Base-by-base conservation (phyloP, 2,888 invertebrate genomes). In the Agonopterix subpropinquella region DNA sequence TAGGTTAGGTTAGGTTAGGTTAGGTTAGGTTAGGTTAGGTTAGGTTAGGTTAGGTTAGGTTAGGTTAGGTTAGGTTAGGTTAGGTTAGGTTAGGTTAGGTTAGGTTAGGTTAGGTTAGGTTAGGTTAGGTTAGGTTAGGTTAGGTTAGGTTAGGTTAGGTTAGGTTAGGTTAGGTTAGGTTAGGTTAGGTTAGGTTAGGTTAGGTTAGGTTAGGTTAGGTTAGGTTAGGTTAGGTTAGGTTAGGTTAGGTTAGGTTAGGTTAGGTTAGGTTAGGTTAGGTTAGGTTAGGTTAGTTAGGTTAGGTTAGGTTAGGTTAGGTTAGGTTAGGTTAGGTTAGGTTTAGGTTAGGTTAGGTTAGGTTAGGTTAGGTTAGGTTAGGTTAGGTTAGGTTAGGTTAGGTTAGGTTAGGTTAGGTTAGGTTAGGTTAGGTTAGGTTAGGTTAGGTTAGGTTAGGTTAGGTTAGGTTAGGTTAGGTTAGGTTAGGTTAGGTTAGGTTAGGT, bases 41-140 rank as follows among this genome's bases (percentile, higher is more conserved):
- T 53, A 48, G 48, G 53, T 50, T 48, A 48, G 50, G 48, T 54
- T 53, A 55, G 51, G 53, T 53, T 56, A 52, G 56, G 53, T 53
- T 51, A 53, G 53, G 52, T 55, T 53, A 55, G 55, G 52, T 52
- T 54, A 52, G 51, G 55, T 54, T 54, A 54, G 54, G 54, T 54
- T 54, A 54, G 54, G 54, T 54, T 54, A 52, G 54, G 54, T 54
- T 54, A 54, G 54, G 54, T 54, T 54, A 54, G 54, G 54, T 54
- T 54, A 54, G 54, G 54, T 54, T 54, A 54, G 54, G 54, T 54
- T 54, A 54, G 54, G 54, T 54, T 54, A 54, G 54, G 54, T 54
- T 54, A 54, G 54, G 54, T 54, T 54, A 52, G 54, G 54, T 54
- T 54, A 43, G 47, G 50, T 52, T 48, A 48, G 49, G 42, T 49